Conservation (phyloP, 2,888 invertebrate species). For the Eulithis testata region DNA sequence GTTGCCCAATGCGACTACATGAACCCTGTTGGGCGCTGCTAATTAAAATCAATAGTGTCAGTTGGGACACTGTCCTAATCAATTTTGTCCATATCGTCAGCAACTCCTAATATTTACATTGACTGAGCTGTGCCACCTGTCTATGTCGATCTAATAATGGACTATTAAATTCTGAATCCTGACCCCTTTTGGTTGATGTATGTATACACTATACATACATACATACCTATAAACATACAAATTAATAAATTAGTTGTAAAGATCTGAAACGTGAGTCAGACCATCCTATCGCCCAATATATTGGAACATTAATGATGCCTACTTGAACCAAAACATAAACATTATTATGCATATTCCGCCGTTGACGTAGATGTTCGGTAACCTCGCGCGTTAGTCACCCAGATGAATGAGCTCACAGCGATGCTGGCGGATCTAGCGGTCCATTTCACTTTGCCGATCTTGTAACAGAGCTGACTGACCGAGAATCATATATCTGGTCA, state of each 20-base stretch:
- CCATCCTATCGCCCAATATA: background rate
- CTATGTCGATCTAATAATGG: too few relatives aligned
- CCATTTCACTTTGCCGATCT: slow-evolving; percentile 12
- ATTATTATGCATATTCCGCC: slow-evolving; percentile 4
- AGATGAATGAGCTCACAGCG: slow-evolving; percentile 18
- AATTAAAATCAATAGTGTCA: too few relatives aligned
- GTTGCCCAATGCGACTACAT: too few relatives aligned
- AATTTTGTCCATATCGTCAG: too few relatives aligned
- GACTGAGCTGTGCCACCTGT: too few relatives aligned
- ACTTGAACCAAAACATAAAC: slow-evolving; percentile 19
- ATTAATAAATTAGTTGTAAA: background rate
- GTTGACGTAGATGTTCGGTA: slow-evolving; percentile 20
- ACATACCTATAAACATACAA: background rate
- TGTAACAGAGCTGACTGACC: too few relatives aligned
- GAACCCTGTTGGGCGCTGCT: too few relatives aligned
- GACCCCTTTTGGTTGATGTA: too few relatives aligned
- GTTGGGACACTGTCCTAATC: too few relatives aligned
- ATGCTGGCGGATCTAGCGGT: slow-evolving; percentile 18
- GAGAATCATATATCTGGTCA: too few relatives aligned
- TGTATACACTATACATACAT: background rate
- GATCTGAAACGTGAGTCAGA: slow-evolving; percentile 1
- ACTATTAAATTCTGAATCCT: too few relatives aligned
- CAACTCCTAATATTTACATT: too few relatives aligned
- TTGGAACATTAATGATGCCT: slow-evolving; percentile 8
- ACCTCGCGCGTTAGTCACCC: slow-evolving; percentile 23